Conservation (phyloP, 2,113 vertebrate species). For the Xiphorhynchus elegans region DNA sequence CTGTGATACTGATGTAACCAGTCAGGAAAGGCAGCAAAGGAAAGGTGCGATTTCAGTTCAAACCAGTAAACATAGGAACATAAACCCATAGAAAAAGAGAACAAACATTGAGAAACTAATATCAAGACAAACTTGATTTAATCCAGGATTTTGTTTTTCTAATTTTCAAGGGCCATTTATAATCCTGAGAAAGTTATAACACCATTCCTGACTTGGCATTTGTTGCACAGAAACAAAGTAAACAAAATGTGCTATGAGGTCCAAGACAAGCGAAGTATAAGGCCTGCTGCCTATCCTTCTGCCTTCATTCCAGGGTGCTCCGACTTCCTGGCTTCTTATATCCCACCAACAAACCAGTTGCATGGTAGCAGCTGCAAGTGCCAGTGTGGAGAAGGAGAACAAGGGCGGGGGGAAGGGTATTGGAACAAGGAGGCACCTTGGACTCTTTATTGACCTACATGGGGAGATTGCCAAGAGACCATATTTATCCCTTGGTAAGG, state of each 20-base stretch:
- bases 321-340: not conserved
- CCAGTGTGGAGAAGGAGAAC: not conserved
- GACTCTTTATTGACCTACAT: not conserved
- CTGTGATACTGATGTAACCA: not conserved
- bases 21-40: not conserved
- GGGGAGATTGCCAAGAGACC: not conserved
- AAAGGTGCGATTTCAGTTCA: not conserved
- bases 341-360: not conserved
- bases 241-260: not conserved
- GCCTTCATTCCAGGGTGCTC: not conserved
- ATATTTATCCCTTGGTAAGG: not conserved
- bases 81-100: not conserved
- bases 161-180: not conserved
- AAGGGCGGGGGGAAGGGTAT: not conserved
- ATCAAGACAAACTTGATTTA: not conserved
- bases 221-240: not conserved
- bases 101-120: not conserved
- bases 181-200: not conserved
- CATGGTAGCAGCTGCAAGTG: not conserved
- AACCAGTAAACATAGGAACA: not conserved
- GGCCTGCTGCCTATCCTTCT: not conserved
- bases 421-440: fast-evolving
- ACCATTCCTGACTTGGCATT: not conserved
- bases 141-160: not conserved
- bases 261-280: not conserved